Evolutionary conservation across 2,888 invertebrate genomes (phyloP).

Genomic region (Helicoverpa assulta): DNA sequence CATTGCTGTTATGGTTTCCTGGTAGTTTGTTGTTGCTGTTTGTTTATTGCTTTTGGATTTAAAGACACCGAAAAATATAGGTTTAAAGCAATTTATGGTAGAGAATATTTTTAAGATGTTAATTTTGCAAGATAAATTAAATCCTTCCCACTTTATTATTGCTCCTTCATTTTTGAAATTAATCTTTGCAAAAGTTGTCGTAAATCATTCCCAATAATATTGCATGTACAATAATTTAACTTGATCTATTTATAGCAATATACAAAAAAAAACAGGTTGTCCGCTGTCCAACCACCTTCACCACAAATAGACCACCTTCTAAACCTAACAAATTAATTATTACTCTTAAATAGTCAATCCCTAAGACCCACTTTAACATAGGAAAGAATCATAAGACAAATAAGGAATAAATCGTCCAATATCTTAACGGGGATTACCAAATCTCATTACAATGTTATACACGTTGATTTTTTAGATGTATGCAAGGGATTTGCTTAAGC

Average conservation of each 20-base stretch:
- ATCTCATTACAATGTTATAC: slow-evolving; percentile 72
- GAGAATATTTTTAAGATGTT: not conserved
- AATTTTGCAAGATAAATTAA: not conserved
- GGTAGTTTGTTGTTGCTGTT: slow-evolving; percentile 40
- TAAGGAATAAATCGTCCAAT: slow-evolving; percentile 64
- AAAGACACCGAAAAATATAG: not conserved
- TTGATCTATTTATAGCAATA: too few species aligned
- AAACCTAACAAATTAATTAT: not conserved
- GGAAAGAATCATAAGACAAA: slow-evolving; percentile 30
- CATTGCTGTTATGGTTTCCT: slow-evolving; percentile 59
- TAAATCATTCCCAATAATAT: too few species aligned
- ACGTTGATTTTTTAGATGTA: slow-evolving; percentile 68
- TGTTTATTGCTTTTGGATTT: slow-evolving; percentile 25
- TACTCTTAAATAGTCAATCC: not conserved
- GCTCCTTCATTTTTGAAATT: too few species aligned
- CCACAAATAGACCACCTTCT: too few species aligned
- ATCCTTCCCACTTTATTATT: too few species aligned
- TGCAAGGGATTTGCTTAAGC: slow-evolving; percentile 64
- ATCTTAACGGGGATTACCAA: slow-evolving; percentile 65
- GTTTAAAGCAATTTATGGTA: not conserved
- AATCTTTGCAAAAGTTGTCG: too few species aligned
- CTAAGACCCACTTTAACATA: not conserved
- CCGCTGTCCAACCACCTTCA: too few species aligned
- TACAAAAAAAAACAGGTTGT: too few species aligned
- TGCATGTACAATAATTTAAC: too few species aligned